Percentiles rank a stretch among this genome's conserved stretches.
Evolutionary conservation across 30 jellyfish, hydroid and myxozoan genomes (phyloP).

Genomic region (Sanderia malayensis): DNA sequence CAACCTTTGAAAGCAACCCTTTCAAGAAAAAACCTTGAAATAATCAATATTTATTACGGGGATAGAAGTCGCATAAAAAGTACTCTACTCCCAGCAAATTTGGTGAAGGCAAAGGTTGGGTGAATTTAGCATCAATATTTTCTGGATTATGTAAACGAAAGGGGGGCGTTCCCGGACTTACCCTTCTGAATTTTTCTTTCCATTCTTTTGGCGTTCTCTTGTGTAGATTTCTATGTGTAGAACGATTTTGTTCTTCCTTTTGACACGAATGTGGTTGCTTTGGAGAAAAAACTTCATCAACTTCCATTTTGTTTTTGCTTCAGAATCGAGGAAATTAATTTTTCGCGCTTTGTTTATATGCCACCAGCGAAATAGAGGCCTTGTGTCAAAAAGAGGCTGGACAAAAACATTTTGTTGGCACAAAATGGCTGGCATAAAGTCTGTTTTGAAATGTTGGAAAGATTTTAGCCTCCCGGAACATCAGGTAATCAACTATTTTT

Average conservation of each 20-base stretch:
- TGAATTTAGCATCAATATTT: no score
- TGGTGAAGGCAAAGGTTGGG: no score
- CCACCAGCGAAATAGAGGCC: not conserved
- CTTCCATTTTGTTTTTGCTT: conserved; percentile 38
- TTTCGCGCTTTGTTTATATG: not conserved
- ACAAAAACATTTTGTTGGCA: conserved; percentile 34
- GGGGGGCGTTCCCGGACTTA: no score
- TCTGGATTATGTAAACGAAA: no score
- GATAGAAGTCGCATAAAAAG: no score
- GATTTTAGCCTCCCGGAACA: conserved; percentile 85
- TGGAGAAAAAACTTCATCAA: conserved; percentile 3
- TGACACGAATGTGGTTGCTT: not conserved
- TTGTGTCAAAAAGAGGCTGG: not conserved
- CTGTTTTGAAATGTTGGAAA: conserved; percentile 86
- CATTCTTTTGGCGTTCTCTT: conserved; percentile 60
- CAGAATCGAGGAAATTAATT: not conserved
- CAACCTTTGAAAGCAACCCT: conserved; percentile 77
- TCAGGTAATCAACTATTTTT: conserved; percentile 45
- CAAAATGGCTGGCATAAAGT: conserved; percentile 83
- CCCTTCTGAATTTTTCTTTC: conserved; percentile 85
- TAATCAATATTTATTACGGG: no score
- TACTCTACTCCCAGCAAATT: no score
- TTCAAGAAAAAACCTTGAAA: not conserved
- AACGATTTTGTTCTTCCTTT: not conserved
- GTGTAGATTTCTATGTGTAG: conserved; percentile 37